Base-by-base conservation (phyloP, 35 echinoderm and acorn worm genomes). In the Holothuria glaberrima region DNA sequence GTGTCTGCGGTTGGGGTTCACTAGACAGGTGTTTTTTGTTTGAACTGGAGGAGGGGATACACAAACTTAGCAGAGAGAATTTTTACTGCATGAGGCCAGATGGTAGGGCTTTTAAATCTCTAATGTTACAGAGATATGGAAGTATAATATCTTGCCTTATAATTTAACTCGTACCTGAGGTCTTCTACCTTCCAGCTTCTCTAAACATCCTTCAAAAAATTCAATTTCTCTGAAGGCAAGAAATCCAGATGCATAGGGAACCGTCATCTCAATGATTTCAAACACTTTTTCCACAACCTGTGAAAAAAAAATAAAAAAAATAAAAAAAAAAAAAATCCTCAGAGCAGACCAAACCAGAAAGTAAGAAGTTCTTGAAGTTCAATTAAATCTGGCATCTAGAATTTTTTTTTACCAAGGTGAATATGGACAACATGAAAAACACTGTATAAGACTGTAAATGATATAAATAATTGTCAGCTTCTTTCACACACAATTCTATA, bases 141-240 rank as follows among this genome's bases (percentile, higher is more conserved):
- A n/a, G n/a, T n/a, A n/a, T n/a, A n/a, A n/a, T n/a, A n/a, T n/a
- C n/a, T n/a, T n/a, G n/a, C n/a, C n/a, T n/a, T n/a, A n/a, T n/a
- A n/a, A n/a, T n/a, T n/a, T n/a, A n/a, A n/a, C n/a, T n/a, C 67
- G 36, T 71, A 98, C 95, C 92, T 98, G 95, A 46, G 95, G 95
- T 38, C 59, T 60, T 28, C 74, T 12, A 0, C 82, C 72, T 30
- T 71, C 34, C 86, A 54, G 93, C 59, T 80, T 90, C 4, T 95
- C 82, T 12, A 99, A 74, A 35, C 90, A 75, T 9, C 92, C 57
- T 36, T 93, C 20, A 52, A 93, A 93, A 69, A 99, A 99, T 13
- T 31, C 75, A 64, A 99, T 94, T 86, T 99, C 97, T 60, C 97
- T 92, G 81, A 99, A 99, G 21, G 97, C 93, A 31, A 99, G 85